These are phyloP conservation scores for Litocranius walleri DNA, from an alignment of 2,113 vertebrate species.

Conservation along the genomic window DNA sequence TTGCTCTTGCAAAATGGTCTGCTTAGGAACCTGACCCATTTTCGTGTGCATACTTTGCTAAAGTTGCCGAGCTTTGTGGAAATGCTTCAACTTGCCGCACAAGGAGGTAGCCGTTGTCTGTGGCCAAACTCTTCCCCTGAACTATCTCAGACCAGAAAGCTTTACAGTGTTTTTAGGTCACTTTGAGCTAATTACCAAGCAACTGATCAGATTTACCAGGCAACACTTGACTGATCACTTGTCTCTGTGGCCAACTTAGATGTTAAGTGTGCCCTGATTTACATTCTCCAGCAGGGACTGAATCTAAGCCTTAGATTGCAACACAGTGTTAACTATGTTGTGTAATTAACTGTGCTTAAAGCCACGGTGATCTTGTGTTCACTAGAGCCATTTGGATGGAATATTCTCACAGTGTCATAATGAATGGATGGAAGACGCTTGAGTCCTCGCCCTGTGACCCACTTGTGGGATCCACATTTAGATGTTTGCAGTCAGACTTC, in stretches of 20 bases:
- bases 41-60: not conserved
- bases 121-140: not conserved
- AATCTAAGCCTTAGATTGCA: constrained; percentile 28
- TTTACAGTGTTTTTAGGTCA: not conserved
- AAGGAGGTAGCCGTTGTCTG: not conserved
- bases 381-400: not conserved
- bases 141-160: not conserved
- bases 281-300: not conserved
- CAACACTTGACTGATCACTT: not conserved
- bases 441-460: not conserved
- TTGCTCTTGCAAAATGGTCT: not conserved
- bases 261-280: not conserved
- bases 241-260: not conserved
- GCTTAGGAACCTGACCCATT: not conserved
- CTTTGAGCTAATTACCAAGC: not conserved
- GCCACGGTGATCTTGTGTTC: not conserved
- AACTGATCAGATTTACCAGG: not conserved
- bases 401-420: not conserved
- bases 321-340: not conserved
- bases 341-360: not conserved
- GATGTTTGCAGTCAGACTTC: not conserved
- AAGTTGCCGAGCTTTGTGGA: not conserved
- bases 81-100: not conserved
- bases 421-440: not conserved
- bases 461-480: too few relatives aligned